Percentiles rank a stretch among this genome's conserved stretches.
Evolutionary conservation across 2,113 vertebrate species (phyloP).

Genomic region (Pteropus alecto): DNA sequence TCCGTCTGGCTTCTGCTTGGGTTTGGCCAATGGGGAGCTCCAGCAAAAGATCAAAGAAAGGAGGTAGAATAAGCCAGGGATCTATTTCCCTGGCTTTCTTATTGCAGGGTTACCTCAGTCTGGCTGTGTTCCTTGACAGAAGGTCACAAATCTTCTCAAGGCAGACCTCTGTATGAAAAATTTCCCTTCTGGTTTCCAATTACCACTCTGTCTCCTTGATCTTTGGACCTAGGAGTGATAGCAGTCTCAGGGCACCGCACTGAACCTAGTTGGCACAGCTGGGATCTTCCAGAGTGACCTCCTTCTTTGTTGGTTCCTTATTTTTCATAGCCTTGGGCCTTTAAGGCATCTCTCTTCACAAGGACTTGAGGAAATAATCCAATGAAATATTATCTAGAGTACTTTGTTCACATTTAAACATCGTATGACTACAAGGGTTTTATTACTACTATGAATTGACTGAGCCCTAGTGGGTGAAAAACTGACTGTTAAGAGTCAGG

Average conservation of each 20-base stretch:
- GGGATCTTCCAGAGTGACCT: not conserved
- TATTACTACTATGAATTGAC: not conserved
- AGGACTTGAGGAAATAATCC: not conserved
- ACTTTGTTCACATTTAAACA: not conserved
- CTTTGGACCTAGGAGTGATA: not conserved
- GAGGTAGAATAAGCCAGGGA: not conserved
- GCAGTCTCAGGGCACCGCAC: not conserved
- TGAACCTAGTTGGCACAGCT: not conserved
- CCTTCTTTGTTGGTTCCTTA: not conserved
- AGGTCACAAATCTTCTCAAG: not conserved
- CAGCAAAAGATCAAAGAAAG: not conserved
- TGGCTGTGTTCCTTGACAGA: not conserved
- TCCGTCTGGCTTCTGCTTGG: not conserved
- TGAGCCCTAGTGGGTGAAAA: not conserved
- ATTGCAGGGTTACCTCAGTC: not conserved
- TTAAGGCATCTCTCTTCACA: not conserved
- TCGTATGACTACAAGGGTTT: not conserved
- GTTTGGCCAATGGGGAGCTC: not conserved
- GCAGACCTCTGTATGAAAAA: not conserved
- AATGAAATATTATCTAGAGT: not conserved
- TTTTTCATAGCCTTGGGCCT: not conserved
- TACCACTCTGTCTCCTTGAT: not conserved
- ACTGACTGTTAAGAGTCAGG: not conserved
- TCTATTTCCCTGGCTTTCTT: not conserved
- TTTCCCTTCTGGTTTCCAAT: not conserved